Base-by-base conservation (phyloP, 1,140 invertebrate genomes). In the Atopsyche davidsoni region DNA sequence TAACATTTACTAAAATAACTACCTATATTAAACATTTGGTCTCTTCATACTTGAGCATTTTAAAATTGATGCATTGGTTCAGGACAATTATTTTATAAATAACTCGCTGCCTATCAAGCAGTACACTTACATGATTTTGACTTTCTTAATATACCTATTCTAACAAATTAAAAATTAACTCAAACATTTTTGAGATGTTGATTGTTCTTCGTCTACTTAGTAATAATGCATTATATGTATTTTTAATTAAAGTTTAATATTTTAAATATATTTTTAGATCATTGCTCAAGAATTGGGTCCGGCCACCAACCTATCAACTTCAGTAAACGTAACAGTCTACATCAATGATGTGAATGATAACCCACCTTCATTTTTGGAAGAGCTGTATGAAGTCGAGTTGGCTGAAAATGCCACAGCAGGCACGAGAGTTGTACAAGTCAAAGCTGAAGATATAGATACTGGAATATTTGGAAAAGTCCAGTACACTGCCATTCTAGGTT, bases 311-410 rank as follows among this genome's bases (percentile, higher is more conserved):
- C 70, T 86, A 35, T 84, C 86, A 14, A 77, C 80, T 1, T 77
- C 73, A 28, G 82, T 85, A 0, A 81, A 84, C 48, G 81, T 93
- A 0, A 84, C 80, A 0, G 83, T 96, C 1, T 82, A 86, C 60
- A 69, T 97, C 13, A 79, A 85, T 47, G 93, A 97, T 65, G 75
- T 88, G 2, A 96, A 97, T 62, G 94, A 96, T 62, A 93, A 95
- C 68, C 69, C 80, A 3, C 93, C 93, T 0, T 72, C 82, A 40
- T 97, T 97, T 64, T 68, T 79, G 6, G 73, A 84, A 53, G 62
- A 79, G 11, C 68, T 77, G 1, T 96, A 94, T 61, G 73, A 80
- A 34, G 84, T 82, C 0, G 80, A 83, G 21, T 59, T 92, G 18
- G 77, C 78, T 0, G 92, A 96, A 69, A 90, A 95, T 63, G 78